Evolutionary conservation across 2,888 invertebrate species (phyloP).

Genomic region (Rhingia rostrata): DNA sequence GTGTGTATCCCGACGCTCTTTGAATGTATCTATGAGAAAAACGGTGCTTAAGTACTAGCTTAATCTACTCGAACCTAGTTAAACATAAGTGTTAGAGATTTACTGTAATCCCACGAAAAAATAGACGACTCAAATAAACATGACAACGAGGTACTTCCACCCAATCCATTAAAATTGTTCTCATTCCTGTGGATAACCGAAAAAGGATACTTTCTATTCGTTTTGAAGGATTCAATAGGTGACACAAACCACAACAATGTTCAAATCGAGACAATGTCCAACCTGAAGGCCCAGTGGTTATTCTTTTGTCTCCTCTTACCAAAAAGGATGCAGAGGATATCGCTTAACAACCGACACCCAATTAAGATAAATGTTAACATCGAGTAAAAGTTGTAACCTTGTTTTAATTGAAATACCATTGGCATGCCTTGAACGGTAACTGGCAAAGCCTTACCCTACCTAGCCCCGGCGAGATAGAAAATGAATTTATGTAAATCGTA

Average conservation of each 20-base stretch:
- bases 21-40: slow-evolving; percentile 12
- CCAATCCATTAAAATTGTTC: background rate
- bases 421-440: slow-evolving; percentile 22
- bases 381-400: slow-evolving; percentile 48
- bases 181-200: background rate
- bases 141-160: too few relatives aligned
- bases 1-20: background rate
- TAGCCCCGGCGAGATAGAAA: background rate
- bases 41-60: slow-evolving; percentile 8
- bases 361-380: slow-evolving; percentile 41
- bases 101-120: slow-evolving; percentile 40
- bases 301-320: background rate
- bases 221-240: slow-evolving; percentile 7
- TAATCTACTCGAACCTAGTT: slow-evolving; percentile 56
- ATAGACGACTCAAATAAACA: slow-evolving; percentile 54
- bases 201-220: too few relatives aligned
- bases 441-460: background rate
- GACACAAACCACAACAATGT: background rate
- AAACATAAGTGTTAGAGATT: slow-evolving; percentile 30
- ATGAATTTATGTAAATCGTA: slow-evolving; percentile 45
- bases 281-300: background rate
- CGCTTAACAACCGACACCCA: slow-evolving; percentile 30
- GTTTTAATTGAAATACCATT: slow-evolving; percentile 60
- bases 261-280: background rate
- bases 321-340: background rate